Evolutionary conservation across 1,140 invertebrate genomes (phyloP).

Genomic region (Bathynomus jamesi): DNA sequence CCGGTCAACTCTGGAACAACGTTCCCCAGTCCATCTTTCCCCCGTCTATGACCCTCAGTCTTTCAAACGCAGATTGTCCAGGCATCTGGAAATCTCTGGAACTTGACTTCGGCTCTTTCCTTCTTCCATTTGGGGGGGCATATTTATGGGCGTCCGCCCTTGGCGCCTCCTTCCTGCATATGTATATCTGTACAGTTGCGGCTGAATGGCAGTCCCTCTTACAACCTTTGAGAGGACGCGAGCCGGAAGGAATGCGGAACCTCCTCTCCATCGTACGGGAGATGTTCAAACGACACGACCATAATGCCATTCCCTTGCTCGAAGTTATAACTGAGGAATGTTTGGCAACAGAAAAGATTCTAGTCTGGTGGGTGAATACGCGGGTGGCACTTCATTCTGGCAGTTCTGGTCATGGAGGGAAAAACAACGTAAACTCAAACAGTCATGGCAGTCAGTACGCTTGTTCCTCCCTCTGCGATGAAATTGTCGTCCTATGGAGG

Average conservation of each 20-base stretch:
- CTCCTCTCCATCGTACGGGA: conserved; percentile 91
- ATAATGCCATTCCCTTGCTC: conserved; percentile 83
- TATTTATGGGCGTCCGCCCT: too few species aligned
- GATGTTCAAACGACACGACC: conserved; percentile 94
- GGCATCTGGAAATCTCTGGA: too few species aligned
- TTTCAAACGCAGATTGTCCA: too few species aligned
- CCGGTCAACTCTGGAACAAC: too few species aligned
- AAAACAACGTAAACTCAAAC: conserved; percentile 73
- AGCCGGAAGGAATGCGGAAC: conserved; percentile 99
- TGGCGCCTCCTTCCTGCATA: too few species aligned
- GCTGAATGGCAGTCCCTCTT: conserved; percentile 92
- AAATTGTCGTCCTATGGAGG: conserved; percentile 92
- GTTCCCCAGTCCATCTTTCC: too few species aligned
- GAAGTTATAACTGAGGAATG: conserved; percentile 97
- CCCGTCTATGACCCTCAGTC: too few species aligned
- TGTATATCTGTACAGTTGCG: too few species aligned
- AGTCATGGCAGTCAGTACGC: conserved; percentile 81
- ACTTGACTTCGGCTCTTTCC: too few species aligned
- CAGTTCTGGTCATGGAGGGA: conserved; percentile 50
- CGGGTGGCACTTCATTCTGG: conserved; percentile 70
- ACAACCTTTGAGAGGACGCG: conserved; percentile 80
- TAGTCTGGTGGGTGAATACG: conserved; percentile 97
- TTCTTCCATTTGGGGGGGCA: too few species aligned
- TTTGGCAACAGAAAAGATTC: conserved; percentile 90
- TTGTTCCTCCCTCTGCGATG: conserved; percentile 90